These are phyloP conservation scores for Serinus canaria DNA, from an alignment of 2,113 vertebrate genomes.

Conservation along the genomic window DNA sequence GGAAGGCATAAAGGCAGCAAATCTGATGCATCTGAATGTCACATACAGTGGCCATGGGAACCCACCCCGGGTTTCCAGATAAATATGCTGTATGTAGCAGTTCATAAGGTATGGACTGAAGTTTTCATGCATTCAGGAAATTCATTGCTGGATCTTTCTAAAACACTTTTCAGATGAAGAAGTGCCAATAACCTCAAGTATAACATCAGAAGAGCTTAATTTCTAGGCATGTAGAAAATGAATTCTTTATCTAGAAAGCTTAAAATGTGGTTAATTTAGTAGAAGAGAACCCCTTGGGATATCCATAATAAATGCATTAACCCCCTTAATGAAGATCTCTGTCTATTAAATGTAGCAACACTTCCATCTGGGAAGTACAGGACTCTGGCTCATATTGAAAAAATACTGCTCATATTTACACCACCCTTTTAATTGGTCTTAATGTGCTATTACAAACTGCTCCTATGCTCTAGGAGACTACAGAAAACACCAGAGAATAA, in stretches of 20 bases:
- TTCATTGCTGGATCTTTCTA: neutral
- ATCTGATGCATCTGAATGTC: neutral
- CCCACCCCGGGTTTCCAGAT: neutral
- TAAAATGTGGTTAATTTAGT: neutral
- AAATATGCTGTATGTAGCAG: neutral
- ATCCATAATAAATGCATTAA: neutral
- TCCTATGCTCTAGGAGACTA: neutral
- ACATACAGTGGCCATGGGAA: rapidly evolving
- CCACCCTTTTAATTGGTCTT: neutral
- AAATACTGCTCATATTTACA: neutral
- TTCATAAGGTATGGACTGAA: neutral
- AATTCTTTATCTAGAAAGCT: neutral
- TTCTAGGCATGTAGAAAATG: neutral
- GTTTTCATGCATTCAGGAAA: neutral
- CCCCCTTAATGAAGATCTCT: neutral
- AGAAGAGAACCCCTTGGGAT: neutral
- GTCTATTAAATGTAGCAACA: neutral
- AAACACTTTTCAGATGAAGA: neutral
- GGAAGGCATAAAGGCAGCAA: neutral
- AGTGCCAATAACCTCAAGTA: neutral
- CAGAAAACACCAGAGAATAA: neutral
- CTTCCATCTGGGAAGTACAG: neutral
- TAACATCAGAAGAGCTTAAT: neutral
- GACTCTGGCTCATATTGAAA: neutral
- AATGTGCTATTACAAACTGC: neutral